Evolutionary conservation across 2,888 invertebrate genomes (phyloP).

Genomic region (Ochropleura leucogaster): DNA sequence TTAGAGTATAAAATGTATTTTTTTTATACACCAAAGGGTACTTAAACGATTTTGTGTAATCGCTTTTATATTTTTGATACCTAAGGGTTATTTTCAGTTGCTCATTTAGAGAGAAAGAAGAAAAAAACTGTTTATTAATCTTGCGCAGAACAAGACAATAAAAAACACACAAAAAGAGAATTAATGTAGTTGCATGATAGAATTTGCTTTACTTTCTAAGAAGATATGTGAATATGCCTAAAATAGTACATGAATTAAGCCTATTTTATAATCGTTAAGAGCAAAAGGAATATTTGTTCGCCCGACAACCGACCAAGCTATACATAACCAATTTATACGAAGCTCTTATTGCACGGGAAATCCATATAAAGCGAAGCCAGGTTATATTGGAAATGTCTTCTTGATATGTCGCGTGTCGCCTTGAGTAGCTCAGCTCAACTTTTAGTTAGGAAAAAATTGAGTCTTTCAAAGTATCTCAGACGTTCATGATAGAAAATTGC

Average conservation of each 20-base stretch:
- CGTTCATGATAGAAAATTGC: not conserved
- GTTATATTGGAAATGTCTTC: too few relatives aligned
- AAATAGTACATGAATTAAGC: not conserved
- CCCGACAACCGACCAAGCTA: too few relatives aligned
- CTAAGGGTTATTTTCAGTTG: not conserved
- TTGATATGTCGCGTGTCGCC: too few relatives aligned
- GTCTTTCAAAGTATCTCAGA: not conserved
- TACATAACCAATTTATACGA: too few relatives aligned
- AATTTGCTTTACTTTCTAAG: not conserved
- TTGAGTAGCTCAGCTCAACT: too few relatives aligned
- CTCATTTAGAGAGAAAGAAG: not conserved
- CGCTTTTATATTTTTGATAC: not conserved
- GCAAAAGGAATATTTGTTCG: not conserved
- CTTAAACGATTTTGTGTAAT: not conserved
- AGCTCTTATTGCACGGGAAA: too few relatives aligned
- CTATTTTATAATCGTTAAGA: not conserved
- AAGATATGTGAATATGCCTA: not conserved
- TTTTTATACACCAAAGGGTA: conserved; percentile 8
- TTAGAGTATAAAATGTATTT: conserved; percentile 15
- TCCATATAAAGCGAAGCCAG: too few relatives aligned
- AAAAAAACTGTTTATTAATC: too few relatives aligned
- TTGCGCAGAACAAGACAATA: too few relatives aligned
- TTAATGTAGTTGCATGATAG: not conserved
- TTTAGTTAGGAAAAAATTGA: not conserved
- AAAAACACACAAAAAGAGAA: too few relatives aligned